These are phyloP conservation scores for Drosophila saltans DNA, from an alignment of 1,140 invertebrate genomes.

Conservation along the genomic window DNA sequence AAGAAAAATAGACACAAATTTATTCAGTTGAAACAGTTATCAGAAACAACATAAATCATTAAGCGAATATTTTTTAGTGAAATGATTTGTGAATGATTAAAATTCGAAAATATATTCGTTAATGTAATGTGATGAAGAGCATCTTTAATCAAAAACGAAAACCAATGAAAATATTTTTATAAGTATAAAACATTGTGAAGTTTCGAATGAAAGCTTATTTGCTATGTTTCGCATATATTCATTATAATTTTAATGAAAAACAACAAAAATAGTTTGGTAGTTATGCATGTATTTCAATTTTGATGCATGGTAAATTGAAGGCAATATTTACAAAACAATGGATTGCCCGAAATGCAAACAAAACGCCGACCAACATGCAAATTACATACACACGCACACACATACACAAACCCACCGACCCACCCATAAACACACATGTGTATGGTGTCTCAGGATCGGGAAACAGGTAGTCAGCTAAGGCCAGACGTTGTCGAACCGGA, in stretches of 20 bases:
- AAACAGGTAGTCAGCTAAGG: constrained; percentile 31
- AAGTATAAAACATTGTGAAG: background rate
- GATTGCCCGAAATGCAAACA: constrained; percentile 59
- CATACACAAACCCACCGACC: background rate
- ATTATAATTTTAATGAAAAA: background rate
- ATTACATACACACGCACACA: constrained; percentile 32
- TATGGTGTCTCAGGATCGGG: background rate
- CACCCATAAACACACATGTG: background rate
- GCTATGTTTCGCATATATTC: background rate
- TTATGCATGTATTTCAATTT: constrained; percentile 22
- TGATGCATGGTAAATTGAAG: constrained; percentile 33
- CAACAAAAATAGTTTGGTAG: constrained; percentile 5
- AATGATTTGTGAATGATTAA: too few species aligned
- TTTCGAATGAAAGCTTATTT: background rate
- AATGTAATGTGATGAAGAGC: too few species aligned
- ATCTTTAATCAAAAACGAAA: too few species aligned
- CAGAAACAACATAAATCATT: too few species aligned
- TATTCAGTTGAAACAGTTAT: too few species aligned
- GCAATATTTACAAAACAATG: constrained; percentile 74
- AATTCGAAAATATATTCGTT: too few species aligned
- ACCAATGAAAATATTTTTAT: background rate
- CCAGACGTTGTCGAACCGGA: constrained; percentile 64
- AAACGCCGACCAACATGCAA: constrained; percentile 54
- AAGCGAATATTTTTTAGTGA: too few species aligned
- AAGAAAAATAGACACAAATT: too few species aligned